Conservation (phyloP, 1,140 invertebrate species). For the Solen grandis region DNA sequence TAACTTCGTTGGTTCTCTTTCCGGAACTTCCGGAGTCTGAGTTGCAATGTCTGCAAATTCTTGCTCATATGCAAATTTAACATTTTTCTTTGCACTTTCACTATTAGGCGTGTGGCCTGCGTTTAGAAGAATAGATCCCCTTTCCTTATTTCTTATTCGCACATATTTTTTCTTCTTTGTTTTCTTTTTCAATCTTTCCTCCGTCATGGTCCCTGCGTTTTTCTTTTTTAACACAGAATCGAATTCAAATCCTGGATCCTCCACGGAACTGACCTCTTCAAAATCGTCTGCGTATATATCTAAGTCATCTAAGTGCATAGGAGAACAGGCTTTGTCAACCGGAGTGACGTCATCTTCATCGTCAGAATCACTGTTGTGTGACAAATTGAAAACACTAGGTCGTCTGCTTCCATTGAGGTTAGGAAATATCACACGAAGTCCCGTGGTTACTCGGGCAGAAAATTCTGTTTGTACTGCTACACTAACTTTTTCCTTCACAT, state of each 20-base stretch:
- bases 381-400: neutral
- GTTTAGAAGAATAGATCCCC: neutral
- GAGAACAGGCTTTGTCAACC: conserved; percentile 10
- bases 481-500: conserved; percentile 28
- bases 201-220: conserved; percentile 43
- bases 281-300: conserved; percentile 40
- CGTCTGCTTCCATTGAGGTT: neutral
- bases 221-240: conserved; percentile 27
- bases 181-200: neutral
- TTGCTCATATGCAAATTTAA: conserved; percentile 11
- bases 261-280: conserved; percentile 24
- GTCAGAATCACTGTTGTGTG: conserved; percentile 5
- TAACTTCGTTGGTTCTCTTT: neutral
- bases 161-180: conserved; percentile 21
- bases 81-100: conserved; percentile 1
- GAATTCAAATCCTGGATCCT: conserved; percentile 34
- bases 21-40: neutral
- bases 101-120: neutral
- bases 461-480: conserved; percentile 30
- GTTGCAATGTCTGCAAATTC: neutral
- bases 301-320: neutral
- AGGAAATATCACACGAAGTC: conserved; percentile 36
- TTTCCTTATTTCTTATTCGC: conserved; percentile 18
- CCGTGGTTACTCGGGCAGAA: conserved; percentile 6
- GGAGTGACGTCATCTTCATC: neutral